A percentile compares a stretch with the other conserved stretches of the same genome.
phyloP scores from a whole-genome alignment of 30 jellyfish, hydroid and myxozoan genomes.

The Chironex yamaguchii region DNA sequence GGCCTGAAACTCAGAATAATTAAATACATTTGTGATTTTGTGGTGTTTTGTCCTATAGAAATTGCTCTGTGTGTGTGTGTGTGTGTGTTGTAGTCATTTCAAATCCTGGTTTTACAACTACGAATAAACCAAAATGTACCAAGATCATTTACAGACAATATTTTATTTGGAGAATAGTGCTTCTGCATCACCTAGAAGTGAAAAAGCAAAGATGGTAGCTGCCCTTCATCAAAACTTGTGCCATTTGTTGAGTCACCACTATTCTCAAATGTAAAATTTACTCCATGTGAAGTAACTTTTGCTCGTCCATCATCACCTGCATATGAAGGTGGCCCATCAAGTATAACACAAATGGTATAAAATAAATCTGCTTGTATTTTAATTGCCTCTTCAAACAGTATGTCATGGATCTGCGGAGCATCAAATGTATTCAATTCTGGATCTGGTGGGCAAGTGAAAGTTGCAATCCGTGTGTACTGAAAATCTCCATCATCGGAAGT shows the following conservation, averaged over 20 bases:
- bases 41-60: too few species aligned
- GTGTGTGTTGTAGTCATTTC: too few species aligned
- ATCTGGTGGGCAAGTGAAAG: conserved; percentile 97
- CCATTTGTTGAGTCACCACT: conserved; percentile 97
- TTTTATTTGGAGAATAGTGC: too few species aligned
- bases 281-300: conserved; percentile 85
- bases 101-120: too few species aligned
- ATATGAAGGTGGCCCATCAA: conserved; percentile 99
- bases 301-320: conserved; percentile 98
- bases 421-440: conserved; percentile 82
- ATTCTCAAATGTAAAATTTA: conserved; percentile 87
- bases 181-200: conserved; percentile 77
- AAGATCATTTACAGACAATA: too few species aligned
- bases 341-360: conserved; percentile 74
- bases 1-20: too few species aligned
- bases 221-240: conserved; percentile 99
- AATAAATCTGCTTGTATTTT: conserved; percentile 69
- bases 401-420: conserved; percentile 81
- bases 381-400: conserved; percentile 89
- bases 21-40: too few species aligned
- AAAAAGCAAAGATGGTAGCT: conserved; percentile 88
- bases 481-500: conserved; percentile 67
- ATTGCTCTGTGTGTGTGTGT: too few species aligned
- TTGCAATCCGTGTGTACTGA: conserved; percentile 46
- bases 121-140: too few species aligned